These are phyloP conservation scores for Pteromalus puparum DNA, from an alignment of 1,140 invertebrate species.

Conservation along the genomic window DNA sequence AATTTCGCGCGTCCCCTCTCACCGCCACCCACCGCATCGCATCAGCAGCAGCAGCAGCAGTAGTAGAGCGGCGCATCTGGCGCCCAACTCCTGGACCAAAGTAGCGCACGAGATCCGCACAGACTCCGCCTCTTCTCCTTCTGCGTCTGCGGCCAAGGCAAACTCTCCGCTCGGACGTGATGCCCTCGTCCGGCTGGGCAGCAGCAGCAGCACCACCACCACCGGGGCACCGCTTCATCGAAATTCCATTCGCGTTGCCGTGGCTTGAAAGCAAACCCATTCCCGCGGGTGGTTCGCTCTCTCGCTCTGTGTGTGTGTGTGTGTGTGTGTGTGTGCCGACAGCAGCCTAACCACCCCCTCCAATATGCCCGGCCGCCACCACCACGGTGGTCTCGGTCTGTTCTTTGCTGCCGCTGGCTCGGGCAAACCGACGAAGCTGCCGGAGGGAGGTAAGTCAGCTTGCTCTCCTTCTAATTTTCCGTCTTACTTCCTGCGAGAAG, in stretches of 20 bases:
- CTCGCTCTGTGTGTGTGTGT: neutral
- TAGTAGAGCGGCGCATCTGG: neutral
- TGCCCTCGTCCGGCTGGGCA: slow-evolving; percentile 22
- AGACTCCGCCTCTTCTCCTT: slow-evolving; percentile 2
- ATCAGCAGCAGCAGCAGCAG: neutral
- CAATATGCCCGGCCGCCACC: slow-evolving; percentile 29
- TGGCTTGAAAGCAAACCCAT: slow-evolving; percentile 60
- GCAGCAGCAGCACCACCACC: neutral
- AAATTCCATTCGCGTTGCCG: slow-evolving; percentile 61
- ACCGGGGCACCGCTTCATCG: slow-evolving; percentile 57
- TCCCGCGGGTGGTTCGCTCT: slow-evolving; percentile 42
- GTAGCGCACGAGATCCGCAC: slow-evolving; percentile 5
- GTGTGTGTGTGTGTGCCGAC: neutral
- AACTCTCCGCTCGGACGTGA: slow-evolving; percentile 50
- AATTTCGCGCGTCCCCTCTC: neutral
- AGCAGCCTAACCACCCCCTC: slow-evolving; percentile 28
- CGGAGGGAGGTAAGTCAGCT: neutral
- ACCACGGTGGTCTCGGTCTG: neutral
- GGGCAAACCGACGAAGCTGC: neutral
- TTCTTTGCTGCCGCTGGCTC: neutral
- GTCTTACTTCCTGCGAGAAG: neutral
- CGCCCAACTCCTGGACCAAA: neutral
- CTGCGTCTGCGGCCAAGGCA: slow-evolving; percentile 45
- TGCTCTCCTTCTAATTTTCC: neutral
- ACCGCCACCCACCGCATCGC: neutral